Evolutionary conservation across 2,888 invertebrate species (phyloP).

Genomic region (Chydorus sphaericus): DNA sequence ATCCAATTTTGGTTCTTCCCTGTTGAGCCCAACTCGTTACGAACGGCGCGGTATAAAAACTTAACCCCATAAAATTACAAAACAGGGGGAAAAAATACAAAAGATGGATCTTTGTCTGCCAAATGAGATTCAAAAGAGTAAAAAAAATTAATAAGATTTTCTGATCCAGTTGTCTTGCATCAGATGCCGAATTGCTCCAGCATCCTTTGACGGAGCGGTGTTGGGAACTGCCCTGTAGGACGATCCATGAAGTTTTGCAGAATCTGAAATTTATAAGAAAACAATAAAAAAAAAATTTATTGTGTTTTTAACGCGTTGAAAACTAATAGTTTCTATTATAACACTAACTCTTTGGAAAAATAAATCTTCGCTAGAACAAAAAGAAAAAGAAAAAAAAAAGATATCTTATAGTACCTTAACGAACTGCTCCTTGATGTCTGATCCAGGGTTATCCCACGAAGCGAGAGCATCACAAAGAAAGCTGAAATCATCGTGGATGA

Average conservation of each 20-base stretch:
- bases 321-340: too few relatives aligned
- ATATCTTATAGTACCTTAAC: constrained; percentile 66
- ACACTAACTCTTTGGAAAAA: background rate
- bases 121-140: too few relatives aligned
- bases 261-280: constrained; percentile 45
- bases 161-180: too few relatives aligned
- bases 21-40: background rate
- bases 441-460: constrained; percentile 90
- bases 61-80: too few relatives aligned
- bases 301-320: too few relatives aligned
- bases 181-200: constrained; percentile 72
- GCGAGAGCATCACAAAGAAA: constrained; percentile 99
- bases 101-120: background rate
- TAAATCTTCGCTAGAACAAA: background rate
- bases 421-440: constrained; percentile 95
- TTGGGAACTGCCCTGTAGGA: constrained; percentile 95
- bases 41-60: background rate
- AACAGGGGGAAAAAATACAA: background rate
- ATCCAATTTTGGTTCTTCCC: background rate
- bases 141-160: too few relatives aligned
- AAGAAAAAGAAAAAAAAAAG: too few relatives aligned
- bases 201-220: constrained; percentile 78
- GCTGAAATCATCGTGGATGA: constrained; percentile 93
- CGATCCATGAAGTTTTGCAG: constrained; percentile 94
- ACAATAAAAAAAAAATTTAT: too few relatives aligned